These are phyloP conservation scores for Cotesia chilonis DNA, from an alignment of 1,140 invertebrate species.

Conservation along the genomic window DNA sequence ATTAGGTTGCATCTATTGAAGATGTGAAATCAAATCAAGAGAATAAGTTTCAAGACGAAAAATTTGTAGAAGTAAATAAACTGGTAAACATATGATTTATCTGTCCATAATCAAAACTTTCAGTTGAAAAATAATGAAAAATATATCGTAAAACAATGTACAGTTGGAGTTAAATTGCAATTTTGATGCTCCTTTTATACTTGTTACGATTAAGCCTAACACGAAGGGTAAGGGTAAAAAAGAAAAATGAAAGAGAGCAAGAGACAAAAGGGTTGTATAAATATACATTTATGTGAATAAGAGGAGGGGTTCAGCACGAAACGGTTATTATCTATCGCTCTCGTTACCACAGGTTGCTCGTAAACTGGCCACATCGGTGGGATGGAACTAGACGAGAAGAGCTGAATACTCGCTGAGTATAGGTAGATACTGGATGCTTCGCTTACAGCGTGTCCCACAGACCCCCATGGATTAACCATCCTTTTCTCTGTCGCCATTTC, in stretches of 20 bases:
- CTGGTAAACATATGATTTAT: too few relatives aligned
- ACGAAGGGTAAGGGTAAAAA: slow-evolving; percentile 41
- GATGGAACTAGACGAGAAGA: slow-evolving; percentile 47
- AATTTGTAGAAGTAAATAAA: too few relatives aligned
- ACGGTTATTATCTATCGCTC: slow-evolving; percentile 68
- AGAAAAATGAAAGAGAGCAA: slow-evolving; percentile 7
- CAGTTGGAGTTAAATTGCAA: slow-evolving; percentile 16
- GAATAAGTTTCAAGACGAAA: too few relatives aligned
- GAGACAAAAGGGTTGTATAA: neutral
- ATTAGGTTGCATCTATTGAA: too few relatives aligned
- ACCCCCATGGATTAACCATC: slow-evolving; percentile 34
- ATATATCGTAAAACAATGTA: neutral
- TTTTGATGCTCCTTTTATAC: slow-evolving; percentile 23
- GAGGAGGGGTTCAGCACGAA: slow-evolving; percentile 56
- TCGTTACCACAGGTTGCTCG: slow-evolving; percentile 68
- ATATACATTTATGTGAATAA: slow-evolving; percentile 17
- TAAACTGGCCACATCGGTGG: slow-evolving; percentile 63
- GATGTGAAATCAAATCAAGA: too few relatives aligned
- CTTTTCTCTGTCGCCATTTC: slow-evolving; percentile 39
- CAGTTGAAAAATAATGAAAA: neutral
- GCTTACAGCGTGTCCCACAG: slow-evolving; percentile 47
- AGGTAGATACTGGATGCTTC: slow-evolving; percentile 55
- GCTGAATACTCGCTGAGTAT: slow-evolving; percentile 45
- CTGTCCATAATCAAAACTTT: too few relatives aligned
- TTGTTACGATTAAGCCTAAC: slow-evolving; percentile 18